A percentile compares a stretch with the other conserved stretches of the same genome.
phyloP scores from a whole-genome alignment of 2,113 vertebrate genomes.

The Rhombomys opimus region DNA sequence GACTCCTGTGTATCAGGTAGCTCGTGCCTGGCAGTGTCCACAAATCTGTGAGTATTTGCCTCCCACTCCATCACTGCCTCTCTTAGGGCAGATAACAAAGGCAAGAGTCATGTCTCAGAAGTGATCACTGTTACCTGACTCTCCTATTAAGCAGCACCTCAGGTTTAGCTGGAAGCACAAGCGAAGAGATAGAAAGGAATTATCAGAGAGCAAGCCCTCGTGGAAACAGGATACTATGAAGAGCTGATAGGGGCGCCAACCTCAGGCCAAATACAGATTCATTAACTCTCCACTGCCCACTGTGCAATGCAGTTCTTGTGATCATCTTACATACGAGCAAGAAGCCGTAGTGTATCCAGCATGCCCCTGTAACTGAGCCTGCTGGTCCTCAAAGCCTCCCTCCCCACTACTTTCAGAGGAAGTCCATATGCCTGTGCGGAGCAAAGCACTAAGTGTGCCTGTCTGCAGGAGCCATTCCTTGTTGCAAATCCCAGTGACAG shows the following conservation, averaged over 20 bases:
- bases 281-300: slow-evolving; percentile 20
- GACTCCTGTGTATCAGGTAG: slow-evolving; percentile 60
- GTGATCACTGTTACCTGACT: slow-evolving; percentile 63
- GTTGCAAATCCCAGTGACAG: neutral
- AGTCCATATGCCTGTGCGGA: neutral
- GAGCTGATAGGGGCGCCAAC: neutral
- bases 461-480: neutral
- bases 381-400: neutral
- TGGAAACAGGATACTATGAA: slow-evolving; percentile 56
- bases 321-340: slow-evolving; percentile 56
- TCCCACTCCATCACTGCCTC: slow-evolving; percentile 50
- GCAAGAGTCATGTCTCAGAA: slow-evolving; percentile 51
- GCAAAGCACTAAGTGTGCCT: neutral
- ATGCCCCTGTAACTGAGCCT: neutral
- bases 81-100: slow-evolving; percentile 70
- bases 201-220: slow-evolving; percentile 45
- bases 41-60: slow-evolving; percentile 58
- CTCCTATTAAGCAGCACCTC: slow-evolving; percentile 51
- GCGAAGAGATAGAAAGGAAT: slow-evolving; percentile 43
- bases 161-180: slow-evolving; percentile 32
- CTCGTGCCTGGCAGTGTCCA: slow-evolving; percentile 63
- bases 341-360: neutral
- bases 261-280: neutral
- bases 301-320: slow-evolving; percentile 1
- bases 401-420: neutral